Conservation (phyloP, 2,113 vertebrate genomes). For the Carassius carassius region DNA sequence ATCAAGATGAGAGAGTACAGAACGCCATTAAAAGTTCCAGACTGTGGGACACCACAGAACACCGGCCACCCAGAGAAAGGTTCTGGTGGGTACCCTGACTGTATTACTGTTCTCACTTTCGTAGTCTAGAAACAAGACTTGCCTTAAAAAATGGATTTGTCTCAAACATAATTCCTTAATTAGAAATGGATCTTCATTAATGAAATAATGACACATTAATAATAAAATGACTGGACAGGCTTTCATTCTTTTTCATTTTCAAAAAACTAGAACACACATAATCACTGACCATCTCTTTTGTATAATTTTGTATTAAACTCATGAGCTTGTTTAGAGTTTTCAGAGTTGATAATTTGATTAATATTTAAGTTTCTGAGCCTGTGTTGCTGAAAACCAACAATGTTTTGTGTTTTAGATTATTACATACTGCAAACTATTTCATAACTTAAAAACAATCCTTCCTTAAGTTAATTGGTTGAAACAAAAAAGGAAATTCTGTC, state of each 20-base stretch:
- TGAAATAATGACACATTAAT: not conserved
- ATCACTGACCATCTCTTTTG: not conserved
- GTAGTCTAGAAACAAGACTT: not conserved
- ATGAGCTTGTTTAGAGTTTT: not conserved
- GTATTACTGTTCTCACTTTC: not conserved
- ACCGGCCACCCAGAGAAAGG: constrained; percentile 68
- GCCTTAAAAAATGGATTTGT: not conserved
- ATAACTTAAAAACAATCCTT: not conserved
- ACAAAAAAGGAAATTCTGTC: not conserved
- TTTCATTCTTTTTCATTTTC: not conserved
- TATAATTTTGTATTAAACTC: not conserved
- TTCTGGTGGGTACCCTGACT: constrained; percentile 80
- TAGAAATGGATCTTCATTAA: not conserved
- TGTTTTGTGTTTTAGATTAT: not conserved
- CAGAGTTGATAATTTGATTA: not conserved
- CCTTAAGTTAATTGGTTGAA: not conserved
- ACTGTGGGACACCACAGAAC: constrained; percentile 82
- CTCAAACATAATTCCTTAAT: not conserved
- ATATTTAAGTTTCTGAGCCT: not conserved
- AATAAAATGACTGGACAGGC: not conserved
- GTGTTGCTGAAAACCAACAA: not conserved
- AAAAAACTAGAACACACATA: not conserved
- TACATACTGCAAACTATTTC: not conserved
- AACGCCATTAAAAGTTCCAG: constrained; percentile 78
- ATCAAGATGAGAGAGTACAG: constrained; percentile 78